These are phyloP conservation scores for Anthrax anthrax DNA, from an alignment of 2,888 invertebrate species.

Conservation along the genomic window DNA sequence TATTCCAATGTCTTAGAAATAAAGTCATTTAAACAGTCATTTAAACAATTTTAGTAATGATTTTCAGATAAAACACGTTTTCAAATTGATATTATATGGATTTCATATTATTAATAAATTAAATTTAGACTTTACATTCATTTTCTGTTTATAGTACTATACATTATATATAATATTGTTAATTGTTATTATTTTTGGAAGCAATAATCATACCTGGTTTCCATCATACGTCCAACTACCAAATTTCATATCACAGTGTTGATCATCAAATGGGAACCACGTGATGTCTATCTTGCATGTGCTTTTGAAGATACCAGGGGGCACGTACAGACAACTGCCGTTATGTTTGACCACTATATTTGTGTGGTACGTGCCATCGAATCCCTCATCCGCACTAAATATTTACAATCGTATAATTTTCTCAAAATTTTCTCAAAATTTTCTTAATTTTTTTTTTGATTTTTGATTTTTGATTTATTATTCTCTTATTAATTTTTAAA, in stretches of 20 bases:
- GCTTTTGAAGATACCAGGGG: conserved; percentile 99
- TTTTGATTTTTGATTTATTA: neutral
- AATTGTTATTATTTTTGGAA: too few species aligned
- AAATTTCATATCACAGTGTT: conserved; percentile 99
- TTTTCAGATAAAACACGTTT: too few species aligned
- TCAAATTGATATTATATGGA: too few species aligned
- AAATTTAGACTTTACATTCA: too few species aligned
- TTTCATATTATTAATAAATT: too few species aligned
- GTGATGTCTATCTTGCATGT: conserved; percentile 99
- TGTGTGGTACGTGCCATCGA: conserved; percentile 99
- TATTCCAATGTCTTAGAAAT: too few species aligned
- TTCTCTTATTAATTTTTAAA: neutral
- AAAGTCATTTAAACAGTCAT: too few species aligned
- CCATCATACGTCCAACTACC: conserved; percentile 99
- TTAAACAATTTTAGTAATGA: too few species aligned
- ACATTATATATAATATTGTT: too few species aligned
- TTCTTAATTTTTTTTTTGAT: conserved; percentile 9
- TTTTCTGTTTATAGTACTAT: too few species aligned
- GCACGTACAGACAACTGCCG: conserved; percentile 98
- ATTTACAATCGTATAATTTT: conserved; percentile 19
- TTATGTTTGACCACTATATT: conserved; percentile 98
- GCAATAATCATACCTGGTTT: conserved; percentile 57
- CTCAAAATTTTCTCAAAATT: conserved; percentile 20
- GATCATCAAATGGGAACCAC: conserved; percentile 99
- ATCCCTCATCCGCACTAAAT: conserved; percentile 97